Evolutionary conservation across 1,140 invertebrate species (phyloP), one percentile per base, ranked within the genome.

Genomic region (Saccostrea echinata): DNA sequence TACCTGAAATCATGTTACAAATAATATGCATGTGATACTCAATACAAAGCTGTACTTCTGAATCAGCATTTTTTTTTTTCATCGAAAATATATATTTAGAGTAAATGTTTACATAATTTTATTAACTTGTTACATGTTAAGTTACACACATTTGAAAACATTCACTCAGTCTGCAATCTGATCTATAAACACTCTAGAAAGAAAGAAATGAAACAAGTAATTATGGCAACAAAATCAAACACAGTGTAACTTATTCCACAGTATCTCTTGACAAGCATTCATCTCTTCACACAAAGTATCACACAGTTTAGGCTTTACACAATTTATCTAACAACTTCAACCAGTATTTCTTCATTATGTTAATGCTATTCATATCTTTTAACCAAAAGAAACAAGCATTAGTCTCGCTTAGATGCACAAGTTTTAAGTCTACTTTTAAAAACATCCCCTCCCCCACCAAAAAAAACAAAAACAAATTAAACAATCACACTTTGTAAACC

Each of bases 101-200:
- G n/a, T 61, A 61, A 18, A 61, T 61, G 55, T 61, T 61, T 61
- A 61, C 55, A 21, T 21, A n/a, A 64, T 71, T 71, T 71, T 35
- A 35, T 71, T 71, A 33, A 71, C 68, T 30, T 71, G 68, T 33
- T 71, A 33, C 24, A 71, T 71, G 68, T 30, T 71, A 71, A 71
- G 68, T 71, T 71, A 33, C 30, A 27, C 27, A 71, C 27, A 43
- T 61, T 71, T 71, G 33, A 33, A 71, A 71, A 71, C 68, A 71
- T 27, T 30, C 68, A 30, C 27, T 30, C 68, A 71, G 43, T 43
- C 43, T 43, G 43, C 68, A 71, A 11, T 30, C 55, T 61, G 16
- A 18, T 61, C 55, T 61, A 61, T 61, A n/a, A 43, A 61, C 55
- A 61, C n/a, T 61, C 55, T 43, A 43, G 43, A 43, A 43, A 43